Conservation (phyloP, 2,797 vertebrate genomes). For the Manis javanica region DNA sequence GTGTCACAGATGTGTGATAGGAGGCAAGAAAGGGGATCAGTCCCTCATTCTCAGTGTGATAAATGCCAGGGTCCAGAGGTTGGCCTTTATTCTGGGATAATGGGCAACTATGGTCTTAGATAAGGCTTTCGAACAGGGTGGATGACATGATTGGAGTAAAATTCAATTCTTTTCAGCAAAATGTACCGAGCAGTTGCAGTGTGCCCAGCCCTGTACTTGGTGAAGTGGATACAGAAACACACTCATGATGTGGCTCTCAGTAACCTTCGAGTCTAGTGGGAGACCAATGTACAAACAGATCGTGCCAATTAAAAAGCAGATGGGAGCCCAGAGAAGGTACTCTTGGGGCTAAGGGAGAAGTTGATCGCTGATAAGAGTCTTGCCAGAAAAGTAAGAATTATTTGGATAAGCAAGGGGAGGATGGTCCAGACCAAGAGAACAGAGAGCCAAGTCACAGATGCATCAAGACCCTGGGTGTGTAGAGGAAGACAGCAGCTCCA, state of each 20-base stretch:
- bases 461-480: not conserved
- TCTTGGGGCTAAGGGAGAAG: not conserved
- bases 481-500: not conserved
- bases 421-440: not conserved
- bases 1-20: not conserved
- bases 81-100: not conserved
- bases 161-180: not conserved
- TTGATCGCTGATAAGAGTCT: not conserved
- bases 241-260: not conserved
- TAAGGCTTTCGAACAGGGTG: not conserved
- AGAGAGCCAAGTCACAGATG: not conserved
- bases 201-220: not conserved
- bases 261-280: not conserved
- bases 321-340: not conserved
- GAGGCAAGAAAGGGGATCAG: not conserved
- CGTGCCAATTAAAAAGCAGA: not conserved
- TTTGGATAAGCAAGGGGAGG: not conserved
- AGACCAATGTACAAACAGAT: not conserved
- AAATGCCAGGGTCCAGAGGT: not conserved
- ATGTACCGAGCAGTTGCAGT: not conserved
- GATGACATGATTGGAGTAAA: not conserved
- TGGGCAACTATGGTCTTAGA: not conserved
- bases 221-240: not conserved
- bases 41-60: not conserved
- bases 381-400: not conserved